A percentile compares a stretch with the other conserved stretches of the same genome.
Evolutionary conservation across 2,888 invertebrate genomes (phyloP).

Genomic region (Drosophila monieri): DNA sequence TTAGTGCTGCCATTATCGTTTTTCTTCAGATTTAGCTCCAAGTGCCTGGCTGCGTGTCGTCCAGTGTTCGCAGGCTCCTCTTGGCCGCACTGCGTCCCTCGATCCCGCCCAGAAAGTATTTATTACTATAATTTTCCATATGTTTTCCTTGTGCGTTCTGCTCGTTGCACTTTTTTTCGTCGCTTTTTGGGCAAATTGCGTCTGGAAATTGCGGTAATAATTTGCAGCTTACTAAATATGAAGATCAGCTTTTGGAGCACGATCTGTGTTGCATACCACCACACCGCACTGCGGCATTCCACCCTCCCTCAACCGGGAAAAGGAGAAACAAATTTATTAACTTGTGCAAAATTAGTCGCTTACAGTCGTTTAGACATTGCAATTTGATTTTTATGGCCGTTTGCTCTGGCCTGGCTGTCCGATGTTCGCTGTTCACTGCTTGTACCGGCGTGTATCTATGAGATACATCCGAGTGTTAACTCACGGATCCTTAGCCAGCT

Average conservation of each 20-base stretch:
- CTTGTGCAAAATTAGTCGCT: constrained; percentile 78
- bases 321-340: constrained; percentile 65
- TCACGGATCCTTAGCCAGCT: constrained; percentile 21
- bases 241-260: constrained; percentile 65
- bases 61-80: constrained; percentile 18
- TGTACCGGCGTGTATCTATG: constrained; percentile 54
- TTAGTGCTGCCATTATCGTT: constrained; percentile 80
- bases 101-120: constrained; percentile 56
- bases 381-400: constrained; percentile 76
- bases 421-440: constrained; percentile 43
- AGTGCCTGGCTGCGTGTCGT: constrained; percentile 56
- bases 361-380: constrained; percentile 76
- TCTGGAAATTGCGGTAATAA: constrained; percentile 74
- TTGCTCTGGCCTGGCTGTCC: constrained; percentile 28
- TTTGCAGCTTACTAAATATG: constrained; percentile 77
- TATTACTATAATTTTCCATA: constrained; percentile 79
- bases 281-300: constrained; percentile 1
- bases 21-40: constrained; percentile 76
- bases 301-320: constrained; percentile 10
- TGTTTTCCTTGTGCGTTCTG: constrained; percentile 71
- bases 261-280: constrained; percentile 32
- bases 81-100: constrained; percentile 11
- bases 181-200: constrained; percentile 69
- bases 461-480: constrained; percentile 50
- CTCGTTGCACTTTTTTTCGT: constrained; percentile 41